Percentiles rank a stretch among this genome's conserved stretches.
Conservation (phyloP, 2,888 invertebrate genomes). For the Platycnemis pennipes region DNA sequence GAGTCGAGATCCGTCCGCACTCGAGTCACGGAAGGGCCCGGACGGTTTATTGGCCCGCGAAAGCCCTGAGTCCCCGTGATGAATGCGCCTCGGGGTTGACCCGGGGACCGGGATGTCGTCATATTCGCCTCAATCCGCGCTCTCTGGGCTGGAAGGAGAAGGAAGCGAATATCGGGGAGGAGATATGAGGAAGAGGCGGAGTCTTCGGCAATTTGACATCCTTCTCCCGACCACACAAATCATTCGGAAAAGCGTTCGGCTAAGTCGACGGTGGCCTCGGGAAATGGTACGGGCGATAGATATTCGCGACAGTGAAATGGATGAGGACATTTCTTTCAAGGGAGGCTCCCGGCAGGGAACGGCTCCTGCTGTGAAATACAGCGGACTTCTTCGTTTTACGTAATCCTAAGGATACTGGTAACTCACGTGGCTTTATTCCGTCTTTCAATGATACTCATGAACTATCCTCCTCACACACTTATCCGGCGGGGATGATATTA, state of each 20-base stretch:
- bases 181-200: background rate
- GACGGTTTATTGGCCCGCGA: background rate
- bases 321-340: background rate
- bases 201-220: slow-evolving; percentile 10
- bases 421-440: too few relatives aligned
- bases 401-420: too few relatives aligned
- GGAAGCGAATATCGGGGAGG: background rate
- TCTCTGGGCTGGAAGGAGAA: background rate
- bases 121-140: background rate
- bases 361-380: background rate
- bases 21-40: background rate
- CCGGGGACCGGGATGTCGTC: background rate
- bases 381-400: background rate
- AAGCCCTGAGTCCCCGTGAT: background rate
- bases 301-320: background rate
- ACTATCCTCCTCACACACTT: too few relatives aligned
- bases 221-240: slow-evolving; percentile 5
- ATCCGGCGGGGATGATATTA: too few relatives aligned
- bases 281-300: background rate
- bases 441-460: too few relatives aligned
- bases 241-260: background rate
- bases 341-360: background rate
- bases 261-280: background rate
- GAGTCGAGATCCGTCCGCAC: background rate
- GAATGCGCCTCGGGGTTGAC: background rate